phyloP scores from a whole-genome alignment of 2,888 invertebrate species.

The Scrobipalpa atriplicella region DNA sequence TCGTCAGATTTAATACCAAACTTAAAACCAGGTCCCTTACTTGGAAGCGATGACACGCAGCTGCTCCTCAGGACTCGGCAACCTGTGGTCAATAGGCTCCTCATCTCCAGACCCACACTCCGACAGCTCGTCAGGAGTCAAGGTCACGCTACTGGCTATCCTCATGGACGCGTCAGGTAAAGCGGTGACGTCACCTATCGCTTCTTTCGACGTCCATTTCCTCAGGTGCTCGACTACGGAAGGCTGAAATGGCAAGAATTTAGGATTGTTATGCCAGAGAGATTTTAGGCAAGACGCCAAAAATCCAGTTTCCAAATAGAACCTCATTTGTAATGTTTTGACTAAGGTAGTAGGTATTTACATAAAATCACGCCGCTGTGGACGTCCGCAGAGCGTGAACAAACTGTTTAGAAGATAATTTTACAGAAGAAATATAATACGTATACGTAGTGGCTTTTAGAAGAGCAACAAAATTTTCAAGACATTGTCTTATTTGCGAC shows the following conservation, averaged over 20 bases:
- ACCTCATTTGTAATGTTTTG: no score
- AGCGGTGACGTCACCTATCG: conserved; percentile 91
- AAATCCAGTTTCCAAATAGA: no score
- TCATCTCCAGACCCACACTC: conserved; percentile 83
- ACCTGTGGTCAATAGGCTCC: conserved; percentile 91
- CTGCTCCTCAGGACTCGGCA: conserved; percentile 95
- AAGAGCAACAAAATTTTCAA: not conserved
- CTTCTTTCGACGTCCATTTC: conserved; percentile 93
- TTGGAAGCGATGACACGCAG: conserved; percentile 17
- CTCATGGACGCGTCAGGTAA: conserved; percentile 90
- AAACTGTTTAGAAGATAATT: no score
- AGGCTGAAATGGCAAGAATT: conserved; percentile 82
- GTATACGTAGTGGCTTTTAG: no score
- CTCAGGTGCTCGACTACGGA: conserved; percentile 90
- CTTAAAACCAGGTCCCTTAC: not conserved
- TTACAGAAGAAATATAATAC: no score
- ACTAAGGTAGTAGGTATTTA: not conserved
- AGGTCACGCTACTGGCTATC: conserved; percentile 81
- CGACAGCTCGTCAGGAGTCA: conserved; percentile 79
- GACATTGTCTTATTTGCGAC: conserved; percentile 3
- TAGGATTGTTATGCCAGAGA: conserved; percentile 10
- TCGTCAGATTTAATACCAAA: not conserved
- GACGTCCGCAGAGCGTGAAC: no score
- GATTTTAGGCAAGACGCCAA: not conserved
- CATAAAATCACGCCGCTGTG: no score